Conservation (phyloP, 2,888 invertebrate genomes). For the Oxyteleia sp. region DNA sequence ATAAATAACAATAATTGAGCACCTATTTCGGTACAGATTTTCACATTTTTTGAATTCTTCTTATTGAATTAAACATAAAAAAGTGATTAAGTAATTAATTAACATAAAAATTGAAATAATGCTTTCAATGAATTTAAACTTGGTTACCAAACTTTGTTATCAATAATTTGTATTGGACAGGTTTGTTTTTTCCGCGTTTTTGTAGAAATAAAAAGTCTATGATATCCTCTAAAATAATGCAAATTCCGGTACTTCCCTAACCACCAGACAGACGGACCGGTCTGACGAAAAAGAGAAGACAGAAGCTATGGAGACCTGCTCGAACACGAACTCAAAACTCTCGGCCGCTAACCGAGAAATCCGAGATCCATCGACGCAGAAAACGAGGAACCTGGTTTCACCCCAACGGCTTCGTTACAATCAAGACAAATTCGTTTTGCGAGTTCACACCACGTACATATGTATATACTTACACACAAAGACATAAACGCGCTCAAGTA, state of each 20-base stretch:
- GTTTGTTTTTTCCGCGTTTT: neutral
- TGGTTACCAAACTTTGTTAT: no score
- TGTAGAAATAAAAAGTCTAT: neutral
- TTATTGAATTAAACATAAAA: no score
- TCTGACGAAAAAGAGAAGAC: conserved; percentile 41
- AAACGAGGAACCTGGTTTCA: conserved; percentile 71
- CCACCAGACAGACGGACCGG: conserved; percentile 35
- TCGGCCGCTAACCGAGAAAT: conserved; percentile 67
- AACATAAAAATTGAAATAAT: no score
- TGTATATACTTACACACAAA: conserved; percentile 40
- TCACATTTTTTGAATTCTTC: no score
- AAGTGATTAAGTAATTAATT: no score
- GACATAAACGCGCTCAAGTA: conserved; percentile 30
- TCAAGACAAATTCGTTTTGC: conserved; percentile 72
- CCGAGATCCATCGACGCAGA: conserved; percentile 71
- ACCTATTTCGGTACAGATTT: no score
- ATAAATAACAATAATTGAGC: no score
- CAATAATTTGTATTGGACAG: no score
- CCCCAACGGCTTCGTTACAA: conserved; percentile 68
- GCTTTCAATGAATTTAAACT: no score
- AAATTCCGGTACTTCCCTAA: conserved; percentile 42
- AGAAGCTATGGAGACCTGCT: conserved; percentile 39
- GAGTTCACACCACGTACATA: conserved; percentile 54
- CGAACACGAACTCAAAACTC: conserved; percentile 56
- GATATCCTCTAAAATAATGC: conserved; percentile 50